Conservation (phyloP, 2,113 vertebrate genomes). For the Anhinga anhinga region DNA sequence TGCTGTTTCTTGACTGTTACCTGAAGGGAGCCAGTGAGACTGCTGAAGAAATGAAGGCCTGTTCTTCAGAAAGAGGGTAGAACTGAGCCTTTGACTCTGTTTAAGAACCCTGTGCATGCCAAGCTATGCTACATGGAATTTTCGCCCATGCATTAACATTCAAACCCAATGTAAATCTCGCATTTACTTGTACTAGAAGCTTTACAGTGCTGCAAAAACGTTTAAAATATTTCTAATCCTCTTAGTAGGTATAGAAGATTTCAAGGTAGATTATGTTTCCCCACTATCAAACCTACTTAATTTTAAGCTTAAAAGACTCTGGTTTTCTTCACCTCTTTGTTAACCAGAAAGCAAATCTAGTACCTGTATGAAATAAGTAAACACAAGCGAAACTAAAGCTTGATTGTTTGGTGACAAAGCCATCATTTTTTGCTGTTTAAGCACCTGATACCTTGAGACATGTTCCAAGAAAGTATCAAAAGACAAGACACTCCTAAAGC, state of each 20-base stretch:
- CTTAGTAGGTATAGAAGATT: conserved; percentile 27
- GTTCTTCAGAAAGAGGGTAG: not conserved
- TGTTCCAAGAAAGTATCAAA: not conserved
- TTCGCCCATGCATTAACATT: not conserved
- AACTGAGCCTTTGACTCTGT: not conserved
- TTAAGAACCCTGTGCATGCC: not conserved
- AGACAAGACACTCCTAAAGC: not conserved
- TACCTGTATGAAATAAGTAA: not conserved
- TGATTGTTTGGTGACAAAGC: not conserved
- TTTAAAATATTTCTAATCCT: conserved; percentile 55
- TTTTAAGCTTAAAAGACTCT: not conserved
- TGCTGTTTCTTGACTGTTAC: not conserved
- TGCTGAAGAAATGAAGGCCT: not conserved
- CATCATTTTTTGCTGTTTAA: not conserved
- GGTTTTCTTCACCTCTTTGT: not conserved
- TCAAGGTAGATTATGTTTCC: conserved; percentile 20
- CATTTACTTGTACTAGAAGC: not conserved
- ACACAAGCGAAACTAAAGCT: not conserved
- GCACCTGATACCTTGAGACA: not conserved
- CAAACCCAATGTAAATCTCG: not conserved
- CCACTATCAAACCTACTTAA: not conserved
- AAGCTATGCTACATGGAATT: not conserved
- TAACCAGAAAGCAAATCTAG: not conserved
- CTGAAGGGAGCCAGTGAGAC: not conserved
- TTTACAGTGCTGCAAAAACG: conserved; percentile 11